Base-by-base conservation (phyloP, 1,140 invertebrate genomes). In the Listronotus bonariensis region DNA sequence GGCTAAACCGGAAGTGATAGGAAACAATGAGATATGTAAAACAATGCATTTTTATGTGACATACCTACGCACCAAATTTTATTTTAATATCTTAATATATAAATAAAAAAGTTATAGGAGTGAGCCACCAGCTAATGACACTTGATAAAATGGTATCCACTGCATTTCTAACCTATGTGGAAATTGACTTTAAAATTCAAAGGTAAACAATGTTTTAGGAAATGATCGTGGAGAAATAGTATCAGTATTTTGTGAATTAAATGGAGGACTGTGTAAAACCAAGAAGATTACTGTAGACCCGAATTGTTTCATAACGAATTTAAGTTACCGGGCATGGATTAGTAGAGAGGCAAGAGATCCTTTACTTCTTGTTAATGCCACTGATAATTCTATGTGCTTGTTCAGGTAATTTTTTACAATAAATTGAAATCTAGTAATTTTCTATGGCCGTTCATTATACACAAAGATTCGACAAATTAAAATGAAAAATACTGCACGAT, bases 281-380 rank as follows among this genome's bases (percentile, higher is more conserved):
- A 84, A 85, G 69, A 85, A 86, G 73, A 84, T 87, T 71, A 80
- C 79, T 67, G 83, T 85, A 52, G 83, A 83, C 68, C 86, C 87
- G 57, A 80, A 82, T 40, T 80, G 81, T 74, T 82, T 85, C 57
- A 83, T 93, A 53, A 91, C 89, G 0, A 89, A 89, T 80, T 82
- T 94, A 48, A 89, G 88, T 54, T 91, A 89, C 81, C 83, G 90
- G 74, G 86, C 88, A n/a, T 93, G 92, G 90, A 85, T 92, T 42
- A 92, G 89, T 70, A 81, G 90, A 42, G 87, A 90, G 77, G 85
- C 87, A 18, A 82, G 88, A 54, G 90, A 92, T 80, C 90, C 91
- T 55, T 88, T 87, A 17, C 79, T 95, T 40, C 80, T 95, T 9
- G 88, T 91, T 40, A 94, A 91, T 80, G 88, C 87, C 72, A 87